Base-by-base conservation (phyloP, 2,113 vertebrate genomes). In the Perognathus longimembris region DNA sequence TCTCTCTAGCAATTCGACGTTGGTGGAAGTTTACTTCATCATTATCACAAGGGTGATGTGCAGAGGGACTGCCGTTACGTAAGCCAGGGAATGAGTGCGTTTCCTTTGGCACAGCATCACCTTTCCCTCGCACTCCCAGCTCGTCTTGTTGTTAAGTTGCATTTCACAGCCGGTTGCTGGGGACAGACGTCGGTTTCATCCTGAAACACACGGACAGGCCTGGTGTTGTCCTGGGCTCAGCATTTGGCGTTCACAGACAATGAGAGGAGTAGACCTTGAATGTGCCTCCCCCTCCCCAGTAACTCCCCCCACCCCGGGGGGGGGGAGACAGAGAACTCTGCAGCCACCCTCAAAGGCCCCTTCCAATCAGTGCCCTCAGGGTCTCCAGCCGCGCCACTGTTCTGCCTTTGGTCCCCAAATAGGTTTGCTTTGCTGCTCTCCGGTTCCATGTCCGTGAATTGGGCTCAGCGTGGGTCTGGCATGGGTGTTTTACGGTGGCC, bases 91-190 rank as follows among this genome's bases (percentile, higher is more conserved):
- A 54, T 4, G 50, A 54, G 50, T 20, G 15, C 50, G 14, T 54
- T 14, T 54, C 50, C 50, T 54, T 54, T 5, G 4, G 50, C 17
- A 15, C 50, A 54, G 50, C 17, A 54, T 54, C 17, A 54, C 50
- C 50, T 57, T 3, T 20, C 40, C 26, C 0, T 28, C 80, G 36
- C 30, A 20, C 38, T 24, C 73, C 40, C 45, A 73, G 63, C 4
- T 1, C 24, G 22, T 61, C 57, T 40, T 34, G 7, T 57, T 67
- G 86, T 71, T 24, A n/a, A 71, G 28, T 36, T 81, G 26, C 67
- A 34, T 92, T 88, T 91, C 89, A 45, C 59, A 89, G 50, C 50
- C 69, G 26, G 74, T 50, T 54, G 50, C 61, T 40, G 57, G 63
- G 45, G 70, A 64, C 21, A 26, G 50, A n/a, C 20, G 2, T n/a